These are phyloP conservation scores for Zoanthus gigantus DNA, from an alignment of 92 coral and sea anemone species.

Conservation along the genomic window DNA sequence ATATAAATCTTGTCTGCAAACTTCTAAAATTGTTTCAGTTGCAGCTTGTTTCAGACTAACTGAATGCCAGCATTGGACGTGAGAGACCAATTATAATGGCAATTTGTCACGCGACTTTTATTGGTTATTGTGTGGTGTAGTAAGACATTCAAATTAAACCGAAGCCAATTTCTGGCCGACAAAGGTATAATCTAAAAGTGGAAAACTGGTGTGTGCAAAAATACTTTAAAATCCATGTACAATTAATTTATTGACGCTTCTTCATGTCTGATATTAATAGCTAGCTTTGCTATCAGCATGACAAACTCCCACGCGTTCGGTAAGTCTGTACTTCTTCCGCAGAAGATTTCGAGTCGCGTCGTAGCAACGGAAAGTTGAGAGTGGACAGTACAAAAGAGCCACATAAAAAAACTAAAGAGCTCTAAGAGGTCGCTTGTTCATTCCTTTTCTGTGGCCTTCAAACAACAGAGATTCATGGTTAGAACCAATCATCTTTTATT, in stretches of 20 bases:
- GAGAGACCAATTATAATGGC: background rate
- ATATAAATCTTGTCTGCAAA: background rate
- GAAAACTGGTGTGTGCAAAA: background rate
- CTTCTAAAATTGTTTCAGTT: slow-evolving; percentile 1
- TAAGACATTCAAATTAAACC: background rate
- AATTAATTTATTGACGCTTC: background rate
- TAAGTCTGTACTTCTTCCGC: background rate
- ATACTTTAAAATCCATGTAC: background rate
- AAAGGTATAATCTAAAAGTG: background rate
- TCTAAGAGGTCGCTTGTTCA: too few species aligned
- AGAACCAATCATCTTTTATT: too few species aligned
- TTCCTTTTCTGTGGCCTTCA: too few species aligned
- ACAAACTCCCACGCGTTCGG: background rate
- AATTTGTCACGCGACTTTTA: background rate
- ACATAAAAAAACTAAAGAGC: background rate
- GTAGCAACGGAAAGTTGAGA: background rate
- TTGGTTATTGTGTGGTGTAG: slow-evolving; percentile 4
- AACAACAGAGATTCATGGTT: too few species aligned
- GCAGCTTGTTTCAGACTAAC: slow-evolving; percentile 13
- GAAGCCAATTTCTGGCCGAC: background rate
- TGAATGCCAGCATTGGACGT: background rate
- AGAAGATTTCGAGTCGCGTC: background rate
- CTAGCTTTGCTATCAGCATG: background rate
- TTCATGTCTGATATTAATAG: background rate
- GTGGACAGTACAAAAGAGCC: background rate